Evolutionary conservation across 2,797 vertebrate genomes (phyloP), one percentile per base, ranked within the genome.

Genomic region (Petrocephalus sullivani): DNA sequence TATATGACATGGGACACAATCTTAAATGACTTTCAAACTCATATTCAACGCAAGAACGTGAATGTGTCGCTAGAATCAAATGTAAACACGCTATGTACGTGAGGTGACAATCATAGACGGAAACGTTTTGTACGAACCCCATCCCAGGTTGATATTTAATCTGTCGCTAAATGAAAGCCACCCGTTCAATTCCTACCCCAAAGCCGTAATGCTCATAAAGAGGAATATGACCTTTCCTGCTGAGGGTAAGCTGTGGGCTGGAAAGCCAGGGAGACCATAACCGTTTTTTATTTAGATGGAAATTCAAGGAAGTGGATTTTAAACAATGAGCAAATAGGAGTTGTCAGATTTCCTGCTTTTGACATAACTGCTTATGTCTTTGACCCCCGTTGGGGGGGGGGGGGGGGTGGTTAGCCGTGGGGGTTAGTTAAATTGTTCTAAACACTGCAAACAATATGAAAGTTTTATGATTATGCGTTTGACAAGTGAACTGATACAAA

Each of bases 261-360:
- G 82, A 89, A 88, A 41, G 87, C 85, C 78, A 71, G 9, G 10
- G 67, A 89, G 90, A 88, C 85, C 90, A 85, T 51, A 60, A 28
- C 86, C 86, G 67, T 89, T 83, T 89, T 78, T 87, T 87, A 91
- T 89, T 90, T 90, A 86, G 54, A 58, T 56, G 87, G 88, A 88
- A 90, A 91, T 88, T 90, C 88, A 89, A 90, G 88, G 89, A 91
- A 90, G 88, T 89, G 56, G 88, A 89, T 85, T 89, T 90, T 89
- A 83, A 89, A 89, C 85, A 88, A 88, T 81, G 85, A 90, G 57
- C 81, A 89, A 89, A 82, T 88, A 81, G 57, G 87, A 91, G 89
- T 85, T 89, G 90, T 91, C 89, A 90, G 81, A 90, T 88, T 67
- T 91, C 88, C 89, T 90, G 75, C 87, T 49, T 89, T 91, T 90